Evolutionary conservation across 2,888 invertebrate species (phyloP), one percentile per base, ranked within the genome.

Genomic region (Trachelus tabidus): DNA sequence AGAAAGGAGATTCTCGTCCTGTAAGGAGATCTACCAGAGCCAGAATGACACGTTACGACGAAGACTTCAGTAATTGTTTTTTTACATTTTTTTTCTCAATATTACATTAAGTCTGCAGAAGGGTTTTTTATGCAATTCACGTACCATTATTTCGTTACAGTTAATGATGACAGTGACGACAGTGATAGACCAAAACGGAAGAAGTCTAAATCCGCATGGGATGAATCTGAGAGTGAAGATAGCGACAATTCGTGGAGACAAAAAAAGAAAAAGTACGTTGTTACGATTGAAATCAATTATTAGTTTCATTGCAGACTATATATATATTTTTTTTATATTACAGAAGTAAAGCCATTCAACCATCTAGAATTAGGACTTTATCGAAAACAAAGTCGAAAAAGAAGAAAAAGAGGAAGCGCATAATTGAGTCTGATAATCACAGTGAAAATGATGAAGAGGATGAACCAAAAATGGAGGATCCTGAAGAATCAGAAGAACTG

Each of bases 181-280:
- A 93, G 94, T 81, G 93, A 93, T 78, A 92, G 92, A 4, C 93
- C 93, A 31, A 93, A 93, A 79, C 92, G 92, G 77, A 94, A 93
- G 85, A 94, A 94, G 81, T 94, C 93, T 77, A 93, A 93, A 83
- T 93, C 93, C 0, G 92, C 93, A 79, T 94, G 94, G 92, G 93
- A 93, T 37, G 94, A 94, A 77, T 93, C 94, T 0, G 93, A 93
- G 76, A 93, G 93, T 69, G 94, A 94, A 76, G 94, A 94, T 76
- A 94, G 94, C 73, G 95, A 94, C 79, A 93, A 92, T 73, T 93
- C 93, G 0, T 94, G 94, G 94, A 92, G 93, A 15, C 90, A 92
- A 69, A 91, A 90, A 77, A 93, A 92, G 85, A 92, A 92, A 85
- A 92, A 91, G 91, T 92, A 88, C 82, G 83, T 79, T 37, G 3